Base-by-base conservation (phyloP, 2,113 vertebrate species). In the Emydura subglobosa region DNA sequence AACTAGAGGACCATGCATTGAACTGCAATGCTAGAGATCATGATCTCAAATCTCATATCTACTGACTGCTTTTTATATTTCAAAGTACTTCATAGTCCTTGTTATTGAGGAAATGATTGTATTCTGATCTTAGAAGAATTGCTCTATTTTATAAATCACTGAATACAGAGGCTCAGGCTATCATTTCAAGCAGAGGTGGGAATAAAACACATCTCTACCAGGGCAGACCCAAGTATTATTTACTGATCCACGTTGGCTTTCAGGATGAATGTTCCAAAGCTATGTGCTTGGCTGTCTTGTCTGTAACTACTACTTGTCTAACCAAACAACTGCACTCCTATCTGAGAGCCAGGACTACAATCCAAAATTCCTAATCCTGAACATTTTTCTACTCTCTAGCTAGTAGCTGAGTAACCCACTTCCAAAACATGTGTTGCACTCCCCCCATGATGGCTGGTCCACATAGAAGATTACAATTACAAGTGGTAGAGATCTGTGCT, bases 311-410 rank as follows among this genome's bases (percentile, higher is more conserved):
- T 72, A 24, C 88, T 72, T 29, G n/a, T 86, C 29, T 92, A 49
- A 59, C 57, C 0, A 0, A 6, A 87, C n/a, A 54, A 14, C 0
- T 4, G 4, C 10, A 44, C 10, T 53, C 10, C 7, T 5, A 29
- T 88, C 86, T 29, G 27, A 91, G 57, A 92, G 10, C 57, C 57
- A 59, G 57, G 57, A 29, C 11, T 12, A 59, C 10, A 95, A 93
- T 27, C 0, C 4, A 82, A 27, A 10, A 51, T 82, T 91, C 85
- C 29, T 81, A 74, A 76, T 4, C 25, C 19, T 80, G 24, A 6
- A 10, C 9, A n/a, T 76, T 72, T 14, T 89, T 83, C 31, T 95
- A 12, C n/a, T 90, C 47, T 31, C 27, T 87, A 3, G 29, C 24
- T 61, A 59, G 65, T 16, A 85, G 10, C 19, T 83, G 4, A 1